A percentile compares a stretch with the other conserved stretches of the same genome.
phyloP scores from a whole-genome alignment of 2,888 invertebrate species.

The Palloptera scutellata region DNA sequence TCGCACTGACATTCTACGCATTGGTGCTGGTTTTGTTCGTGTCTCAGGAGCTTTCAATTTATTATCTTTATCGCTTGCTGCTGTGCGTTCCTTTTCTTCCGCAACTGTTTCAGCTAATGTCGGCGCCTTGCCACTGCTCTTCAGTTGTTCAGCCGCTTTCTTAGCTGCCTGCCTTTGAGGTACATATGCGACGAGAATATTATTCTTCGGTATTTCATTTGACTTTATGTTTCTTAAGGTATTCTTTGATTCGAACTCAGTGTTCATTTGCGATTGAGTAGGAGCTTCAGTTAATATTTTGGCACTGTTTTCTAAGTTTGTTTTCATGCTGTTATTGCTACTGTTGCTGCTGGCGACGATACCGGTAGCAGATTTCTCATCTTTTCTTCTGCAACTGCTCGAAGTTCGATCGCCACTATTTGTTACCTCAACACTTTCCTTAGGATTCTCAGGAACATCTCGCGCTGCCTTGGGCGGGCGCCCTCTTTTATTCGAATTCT shows the following conservation, averaged over 20 bases:
- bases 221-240: conserved; percentile 20
- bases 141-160: conserved; percentile 89
- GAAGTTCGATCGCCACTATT: conserved; percentile 25
- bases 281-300: conserved; percentile 10
- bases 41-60: conserved; percentile 59
- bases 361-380: conserved; percentile 24
- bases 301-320: background rate
- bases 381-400: conserved; percentile 30
- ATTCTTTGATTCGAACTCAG: conserved; percentile 24
- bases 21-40: conserved; percentile 39
- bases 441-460: conserved; percentile 45
- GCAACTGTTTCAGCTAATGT: conserved; percentile 49
- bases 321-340: conserved; percentile 12
- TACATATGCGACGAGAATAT: conserved; percentile 79
- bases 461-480: conserved; percentile 53
- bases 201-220: conserved; percentile 53
- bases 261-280: conserved; percentile 26
- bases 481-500: conserved; percentile 57
- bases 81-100: conserved; percentile 48
- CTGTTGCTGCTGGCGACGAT: conserved; percentile 3
- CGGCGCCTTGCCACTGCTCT: conserved; percentile 74
- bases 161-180: conserved; percentile 91
- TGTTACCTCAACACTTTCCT: conserved; percentile 45
- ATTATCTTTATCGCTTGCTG: conserved; percentile 49
- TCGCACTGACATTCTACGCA: conserved; percentile 46